Percentiles rank a stretch among this genome's conserved stretches.
Conservation (phyloP, 2,797 vertebrate species). For the Ctenochaetus hawaiiensis region DNA sequence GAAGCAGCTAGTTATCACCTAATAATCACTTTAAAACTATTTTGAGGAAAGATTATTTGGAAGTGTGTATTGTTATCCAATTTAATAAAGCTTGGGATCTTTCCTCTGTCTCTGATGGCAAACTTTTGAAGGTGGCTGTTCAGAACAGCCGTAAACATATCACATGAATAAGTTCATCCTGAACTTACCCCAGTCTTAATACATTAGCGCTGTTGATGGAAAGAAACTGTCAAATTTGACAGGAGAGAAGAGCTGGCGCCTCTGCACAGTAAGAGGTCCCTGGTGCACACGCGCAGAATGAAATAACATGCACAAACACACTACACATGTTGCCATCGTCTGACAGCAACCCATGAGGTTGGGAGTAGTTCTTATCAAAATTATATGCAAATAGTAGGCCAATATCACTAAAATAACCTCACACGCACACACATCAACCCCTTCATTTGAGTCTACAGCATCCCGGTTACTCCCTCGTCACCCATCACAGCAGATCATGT, state of each 20-base stretch:
- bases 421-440: conserved; percentile 12
- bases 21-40: too few species aligned
- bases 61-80: too few species aligned
- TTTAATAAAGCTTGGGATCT: too few species aligned
- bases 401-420: conserved; percentile 5
- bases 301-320: neutral
- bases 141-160: neutral
- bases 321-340: conserved; percentile 23
- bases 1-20: too few species aligned
- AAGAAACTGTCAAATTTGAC: conserved; percentile 35
- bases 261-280: conserved; percentile 15
- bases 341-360: conserved; percentile 16
- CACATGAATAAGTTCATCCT: neutral
- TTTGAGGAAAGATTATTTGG: too few species aligned
- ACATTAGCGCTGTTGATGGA: conserved; percentile 17
- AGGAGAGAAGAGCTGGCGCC: conserved; percentile 24
- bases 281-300: conserved; percentile 12
- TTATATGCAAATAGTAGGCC: conserved; percentile 21
- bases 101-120: too few species aligned
- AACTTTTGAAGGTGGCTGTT: neutral
- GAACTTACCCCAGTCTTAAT: neutral
- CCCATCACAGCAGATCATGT: conserved; percentile 37
- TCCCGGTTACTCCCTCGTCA: neutral
- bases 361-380: conserved; percentile 23
- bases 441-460: neutral